Evolutionary conservation across 2,797 vertebrate species (phyloP).

Genomic region (Melanotaenia pygmaea): DNA sequence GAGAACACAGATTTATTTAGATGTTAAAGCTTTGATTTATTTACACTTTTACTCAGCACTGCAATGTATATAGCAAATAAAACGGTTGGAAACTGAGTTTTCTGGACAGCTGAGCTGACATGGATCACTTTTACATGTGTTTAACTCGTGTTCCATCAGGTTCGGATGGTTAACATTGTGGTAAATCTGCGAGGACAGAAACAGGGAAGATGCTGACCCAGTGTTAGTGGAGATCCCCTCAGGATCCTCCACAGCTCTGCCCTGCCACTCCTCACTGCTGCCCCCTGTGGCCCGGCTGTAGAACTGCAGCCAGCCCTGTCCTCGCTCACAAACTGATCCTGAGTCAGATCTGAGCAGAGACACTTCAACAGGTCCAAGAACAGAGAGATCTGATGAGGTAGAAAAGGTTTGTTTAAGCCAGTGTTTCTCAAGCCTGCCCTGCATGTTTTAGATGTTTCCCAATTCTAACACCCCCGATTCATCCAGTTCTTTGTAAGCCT

Average conservation of each 20-base stretch:
- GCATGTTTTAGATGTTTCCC: too few species aligned
- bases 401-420: not conserved
- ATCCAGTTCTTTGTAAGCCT: too few species aligned
- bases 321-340: constrained; percentile 84
- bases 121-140: too few species aligned
- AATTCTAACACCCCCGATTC: not conserved
- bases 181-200: not conserved
- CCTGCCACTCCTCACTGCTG: constrained; percentile 78
- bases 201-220: constrained; percentile 79
- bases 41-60: too few species aligned
- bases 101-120: too few species aligned
- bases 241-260: constrained; percentile 88
- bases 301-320: constrained; percentile 67
- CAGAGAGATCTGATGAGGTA: constrained; percentile 86
- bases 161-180: not conserved
- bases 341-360: constrained; percentile 85
- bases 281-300: constrained; percentile 26
- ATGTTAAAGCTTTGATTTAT: not conserved
- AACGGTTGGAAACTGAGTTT: too few species aligned
- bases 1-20: not conserved
- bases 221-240: constrained; percentile 78
- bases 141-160: too few species aligned
- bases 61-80: too few species aligned
- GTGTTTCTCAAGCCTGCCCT: too few species aligned
- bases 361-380: constrained; percentile 95